Percentiles rank a stretch among this genome's conserved stretches.
Conservation (phyloP, 2,888 invertebrate species). For the Itoplectis maculator region DNA sequence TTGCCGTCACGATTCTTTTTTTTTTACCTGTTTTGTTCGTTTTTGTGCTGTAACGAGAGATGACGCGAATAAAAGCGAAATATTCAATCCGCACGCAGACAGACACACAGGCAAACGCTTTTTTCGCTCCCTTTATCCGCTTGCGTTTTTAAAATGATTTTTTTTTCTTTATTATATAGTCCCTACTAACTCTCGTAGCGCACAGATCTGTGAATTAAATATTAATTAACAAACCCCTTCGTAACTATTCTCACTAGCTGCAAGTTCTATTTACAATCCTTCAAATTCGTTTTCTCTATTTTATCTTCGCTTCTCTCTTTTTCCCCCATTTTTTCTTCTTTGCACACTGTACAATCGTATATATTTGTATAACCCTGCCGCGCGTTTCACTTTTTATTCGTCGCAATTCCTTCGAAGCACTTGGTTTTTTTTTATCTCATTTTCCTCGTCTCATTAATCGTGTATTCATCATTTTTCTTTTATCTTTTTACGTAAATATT, state of each 20-base stretch:
- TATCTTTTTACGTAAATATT: constrained; percentile 46
- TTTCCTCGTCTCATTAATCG: constrained; percentile 12
- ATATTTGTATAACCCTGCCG: constrained; percentile 56
- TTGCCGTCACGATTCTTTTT: constrained; percentile 19
- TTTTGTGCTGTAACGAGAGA: constrained; percentile 62
- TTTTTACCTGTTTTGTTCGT: constrained; percentile 28
- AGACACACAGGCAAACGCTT: constrained; percentile 48
- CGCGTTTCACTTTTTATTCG: constrained; percentile 31
- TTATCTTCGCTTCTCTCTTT: constrained; percentile 6
- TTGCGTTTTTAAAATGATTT: constrained; percentile 9
- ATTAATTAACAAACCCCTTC: constrained; percentile 66
- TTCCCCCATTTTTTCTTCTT: constrained; percentile 7
- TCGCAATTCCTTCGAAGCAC: constrained; percentile 64
- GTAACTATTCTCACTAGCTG: constrained; percentile 64
- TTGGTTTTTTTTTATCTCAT: constrained; percentile 21
- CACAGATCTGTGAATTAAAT: constrained; percentile 66
- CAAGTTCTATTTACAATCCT: constrained; percentile 68
- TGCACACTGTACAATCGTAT: constrained; percentile 66
- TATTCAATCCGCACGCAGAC: constrained; percentile 51
- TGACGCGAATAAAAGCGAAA: constrained; percentile 39
- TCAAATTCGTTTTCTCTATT: constrained; percentile 36
- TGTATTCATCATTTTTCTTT: constrained; percentile 30
- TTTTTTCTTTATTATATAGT: constrained; percentile 2
- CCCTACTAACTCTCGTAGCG: constrained; percentile 15
- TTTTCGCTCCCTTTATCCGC: constrained; percentile 13